A percentile compares a stretch with the other conserved stretches of the same genome.
Conservation (phyloP, 2,888 invertebrate species). For the Drosophila melanocephala region DNA sequence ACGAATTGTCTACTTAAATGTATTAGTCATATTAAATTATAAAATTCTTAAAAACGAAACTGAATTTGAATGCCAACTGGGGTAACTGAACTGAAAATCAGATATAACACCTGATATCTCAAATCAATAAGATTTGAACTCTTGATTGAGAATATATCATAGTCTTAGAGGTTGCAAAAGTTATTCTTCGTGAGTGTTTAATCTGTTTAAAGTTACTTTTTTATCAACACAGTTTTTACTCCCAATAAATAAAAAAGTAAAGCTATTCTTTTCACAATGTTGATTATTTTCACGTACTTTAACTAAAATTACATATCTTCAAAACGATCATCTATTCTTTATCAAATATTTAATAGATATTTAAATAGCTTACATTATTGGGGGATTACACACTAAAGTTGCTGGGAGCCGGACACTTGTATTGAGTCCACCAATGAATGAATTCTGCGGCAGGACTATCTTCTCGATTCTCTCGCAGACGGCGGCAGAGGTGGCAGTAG, state of each 20-base stretch:
- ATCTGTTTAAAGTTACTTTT: background rate
- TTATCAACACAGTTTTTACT: too few species aligned
- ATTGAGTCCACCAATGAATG: conserved; percentile 49
- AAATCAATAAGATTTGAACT: background rate
- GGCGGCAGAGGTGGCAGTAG: conserved; percentile 60
- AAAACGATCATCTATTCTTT: background rate
- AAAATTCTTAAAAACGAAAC: background rate
- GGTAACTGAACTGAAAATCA: background rate
- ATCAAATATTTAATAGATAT: background rate
- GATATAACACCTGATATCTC: background rate
- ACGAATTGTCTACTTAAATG: background rate
- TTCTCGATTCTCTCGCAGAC: conserved; percentile 23
- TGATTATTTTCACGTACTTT: too few species aligned
- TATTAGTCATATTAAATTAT: conserved; percentile 1
- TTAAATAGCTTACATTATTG: background rate
- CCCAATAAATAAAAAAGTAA: too few species aligned
- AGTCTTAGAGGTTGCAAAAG: background rate
- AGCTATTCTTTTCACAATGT: too few species aligned
- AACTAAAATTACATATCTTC: background rate
- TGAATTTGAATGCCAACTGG: conserved; percentile 4
- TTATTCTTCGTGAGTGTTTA: background rate
- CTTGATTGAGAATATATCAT: background rate
- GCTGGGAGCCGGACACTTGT: conserved; percentile 33
- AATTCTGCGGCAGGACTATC: conserved; percentile 5
- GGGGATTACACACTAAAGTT: background rate